Percentiles rank a stretch among this genome's conserved stretches.
phyloP scores from a whole-genome alignment of 2,888 invertebrate genomes.

The Neelides folsomi region DNA sequence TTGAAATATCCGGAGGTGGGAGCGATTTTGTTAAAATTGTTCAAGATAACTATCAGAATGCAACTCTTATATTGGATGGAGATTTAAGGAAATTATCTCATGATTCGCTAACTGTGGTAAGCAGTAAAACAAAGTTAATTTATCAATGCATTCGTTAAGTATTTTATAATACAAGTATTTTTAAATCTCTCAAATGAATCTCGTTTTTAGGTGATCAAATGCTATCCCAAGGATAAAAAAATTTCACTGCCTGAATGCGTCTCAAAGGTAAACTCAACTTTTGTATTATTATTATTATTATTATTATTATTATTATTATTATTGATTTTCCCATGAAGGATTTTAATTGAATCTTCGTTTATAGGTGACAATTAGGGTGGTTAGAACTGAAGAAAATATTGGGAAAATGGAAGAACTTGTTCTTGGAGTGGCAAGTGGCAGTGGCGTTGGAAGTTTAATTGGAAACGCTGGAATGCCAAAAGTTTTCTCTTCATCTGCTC shows the following conservation, averaged over 20 bases:
- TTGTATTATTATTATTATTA: too few species aligned
- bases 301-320: too few species aligned
- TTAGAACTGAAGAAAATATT: slow-evolving; percentile 11
- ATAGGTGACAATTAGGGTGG: slow-evolving; percentile 18
- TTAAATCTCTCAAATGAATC: too few species aligned
- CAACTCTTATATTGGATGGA: slow-evolving; percentile 21
- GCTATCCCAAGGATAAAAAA: slow-evolving; percentile 27
- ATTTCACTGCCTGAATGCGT: slow-evolving; percentile 27
- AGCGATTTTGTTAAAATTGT: slow-evolving; percentile 26
- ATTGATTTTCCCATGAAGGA: too few species aligned
- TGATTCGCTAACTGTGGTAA: slow-evolving; percentile 22
- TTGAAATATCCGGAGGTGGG: slow-evolving; percentile 29
- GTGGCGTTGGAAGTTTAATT: slow-evolving; percentile 27
- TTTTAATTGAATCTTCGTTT: slow-evolving; percentile 16
- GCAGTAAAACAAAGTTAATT: too few species aligned
- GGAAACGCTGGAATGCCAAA: slow-evolving; percentile 28
- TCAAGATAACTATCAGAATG: slow-evolving; percentile 18
- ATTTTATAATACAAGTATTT: too few species aligned
- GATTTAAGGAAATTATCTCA: slow-evolving; percentile 27
- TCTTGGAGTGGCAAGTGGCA: slow-evolving; percentile 25
- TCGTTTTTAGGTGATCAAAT: slow-evolving; percentile 14
- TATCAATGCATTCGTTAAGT: too few species aligned
- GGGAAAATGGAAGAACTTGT: slow-evolving; percentile 30
- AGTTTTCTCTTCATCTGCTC: slow-evolving; percentile 15
- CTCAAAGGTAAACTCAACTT: slow-evolving; percentile 19